A percentile compares a stretch with the other conserved stretches of the same genome.
These are phyloP conservation scores for Melieria omissa DNA, from an alignment of 2,888 invertebrate genomes.

Conservation along the genomic window DNA sequence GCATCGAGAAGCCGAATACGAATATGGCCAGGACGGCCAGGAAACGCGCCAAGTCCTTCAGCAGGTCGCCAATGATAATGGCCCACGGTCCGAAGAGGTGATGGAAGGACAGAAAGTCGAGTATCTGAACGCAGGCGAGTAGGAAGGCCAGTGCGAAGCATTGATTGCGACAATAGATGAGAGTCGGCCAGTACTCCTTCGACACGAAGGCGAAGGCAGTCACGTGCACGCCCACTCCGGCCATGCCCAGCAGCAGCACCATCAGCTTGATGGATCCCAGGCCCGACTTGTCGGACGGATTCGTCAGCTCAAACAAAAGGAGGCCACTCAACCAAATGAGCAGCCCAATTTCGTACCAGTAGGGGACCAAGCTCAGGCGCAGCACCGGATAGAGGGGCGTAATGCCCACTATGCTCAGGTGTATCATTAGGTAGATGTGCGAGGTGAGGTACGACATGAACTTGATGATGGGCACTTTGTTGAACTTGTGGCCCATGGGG, in stretches of 20 bases:
- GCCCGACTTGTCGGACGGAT: conserved; percentile 97
- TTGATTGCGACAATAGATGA: conserved; percentile 96
- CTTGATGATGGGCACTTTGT: conserved; percentile 99
- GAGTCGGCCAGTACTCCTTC: conserved; percentile 81
- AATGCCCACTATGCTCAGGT: conserved; percentile 89
- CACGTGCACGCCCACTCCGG: conserved; percentile 90
- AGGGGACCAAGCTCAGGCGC: conserved; percentile 82
- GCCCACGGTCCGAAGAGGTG: conserved; percentile 99
- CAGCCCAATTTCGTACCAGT: conserved; percentile 96
- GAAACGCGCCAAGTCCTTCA: conserved; percentile 95
- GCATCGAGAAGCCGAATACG: conserved; percentile 98
- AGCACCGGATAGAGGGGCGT: conserved; percentile 88
- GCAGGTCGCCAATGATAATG: conserved; percentile 96
- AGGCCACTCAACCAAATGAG: conserved; percentile 95
- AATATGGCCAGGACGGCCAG: conserved; percentile 97
- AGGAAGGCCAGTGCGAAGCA: conserved; percentile 95
- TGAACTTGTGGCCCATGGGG: conserved; percentile 93
- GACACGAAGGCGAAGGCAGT: conserved; percentile 79
- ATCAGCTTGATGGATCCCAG: conserved; percentile 94
- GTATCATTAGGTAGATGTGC: conserved; percentile 95
- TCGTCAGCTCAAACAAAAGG: conserved; percentile 94
- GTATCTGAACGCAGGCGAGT: conserved; percentile 95
- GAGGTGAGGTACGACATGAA: conserved; percentile 99
- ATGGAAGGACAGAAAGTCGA: conserved; percentile 98
- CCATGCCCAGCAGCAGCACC: conserved; percentile 86